Base-by-base conservation (phyloP, 2,113 vertebrate species). In the Centrocercus urophasianus region DNA sequence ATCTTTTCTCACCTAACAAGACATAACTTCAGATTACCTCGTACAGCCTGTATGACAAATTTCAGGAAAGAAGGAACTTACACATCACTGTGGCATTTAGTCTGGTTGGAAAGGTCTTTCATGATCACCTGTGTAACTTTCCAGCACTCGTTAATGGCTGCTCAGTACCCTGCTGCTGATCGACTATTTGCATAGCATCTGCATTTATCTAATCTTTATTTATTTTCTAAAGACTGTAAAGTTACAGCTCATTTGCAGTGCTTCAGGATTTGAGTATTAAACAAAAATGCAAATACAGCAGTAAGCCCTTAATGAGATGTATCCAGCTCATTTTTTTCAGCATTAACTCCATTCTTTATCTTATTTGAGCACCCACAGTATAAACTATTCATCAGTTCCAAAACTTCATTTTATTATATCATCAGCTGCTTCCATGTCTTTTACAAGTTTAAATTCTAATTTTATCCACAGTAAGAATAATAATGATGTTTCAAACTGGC, bases 251-350 rank as follows among this genome's bases (percentile, higher is more conserved):
- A 97, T 97, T 96, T 96, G 81, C 93, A 94, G 93, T 90, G 74
- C 90, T 96, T 93, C 93, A 97, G 92, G 67, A 95, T 94, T 83
- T 96, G 73, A 97, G 95, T 95, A 95, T 97, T 96, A 96, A 96
- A 95, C 89, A 93, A 96, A 98, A 97, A 95, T 95, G 96, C 97
- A 95, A 97, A 97, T 97, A 95, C 77, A 97, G 95, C 96, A 96
- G 78, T 93, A 93, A 91, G 83, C 79, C 45, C 74, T 95, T 97
- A 97, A 97, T 97, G 96, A 97, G 96, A 96, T 95, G 91, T 85
- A 97, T 96, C 90, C 90, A 96, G 65, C 89, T 93, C 80, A 86
- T 96, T 97, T 96, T 97, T 97, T 96, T 96, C 96, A 67, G 42
- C 86, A 94, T 97, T 97, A 97, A 95, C 78, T 93, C 85, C 77